phyloP scores from a whole-genome alignment of 2,888 invertebrate genomes.

The Mesorhabditis sp. region DNA sequence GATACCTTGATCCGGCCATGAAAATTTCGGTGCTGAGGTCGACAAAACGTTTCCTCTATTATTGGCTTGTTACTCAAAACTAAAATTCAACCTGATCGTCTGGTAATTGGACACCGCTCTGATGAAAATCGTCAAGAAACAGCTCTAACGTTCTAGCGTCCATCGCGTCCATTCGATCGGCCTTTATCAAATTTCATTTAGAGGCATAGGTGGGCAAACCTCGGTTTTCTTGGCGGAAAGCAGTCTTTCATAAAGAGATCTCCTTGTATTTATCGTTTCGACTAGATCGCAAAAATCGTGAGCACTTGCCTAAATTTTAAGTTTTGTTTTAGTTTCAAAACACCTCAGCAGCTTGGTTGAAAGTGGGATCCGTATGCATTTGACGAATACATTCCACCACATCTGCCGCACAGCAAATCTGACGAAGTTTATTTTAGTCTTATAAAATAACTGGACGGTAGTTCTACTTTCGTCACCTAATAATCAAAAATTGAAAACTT shows the following conservation, averaged over 20 bases:
- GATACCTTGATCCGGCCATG: constrained; percentile 53
- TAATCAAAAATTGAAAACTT: not conserved
- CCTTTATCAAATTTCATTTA: not conserved
- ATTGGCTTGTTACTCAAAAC: constrained; percentile 7
- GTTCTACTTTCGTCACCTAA: constrained; percentile 17
- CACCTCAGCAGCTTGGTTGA: constrained; percentile 75
- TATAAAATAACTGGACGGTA: constrained; percentile 73
- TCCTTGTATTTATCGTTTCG: constrained; percentile 85
- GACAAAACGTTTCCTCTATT: constrained; percentile 25
- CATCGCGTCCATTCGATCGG: constrained; percentile 59
- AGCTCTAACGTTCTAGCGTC: constrained; percentile 82
- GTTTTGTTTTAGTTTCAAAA: not conserved
- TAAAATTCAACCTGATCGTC: constrained; percentile 67
- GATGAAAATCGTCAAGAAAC: constrained; percentile 94
- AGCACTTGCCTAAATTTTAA: constrained; percentile 69
- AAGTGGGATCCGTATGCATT: constrained; percentile 77
- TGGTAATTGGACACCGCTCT: constrained; percentile 88
- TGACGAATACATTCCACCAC: constrained; percentile 85
- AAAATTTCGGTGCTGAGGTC: constrained; percentile 27
- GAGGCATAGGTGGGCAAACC: not conserved
- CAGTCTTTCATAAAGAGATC: constrained; percentile 76
- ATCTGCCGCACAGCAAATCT: constrained; percentile 88
- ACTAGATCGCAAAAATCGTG: constrained; percentile 83
- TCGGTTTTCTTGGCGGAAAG: constrained; percentile 73
- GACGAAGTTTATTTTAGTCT: not conserved